Evolutionary conservation across 2,888 invertebrate species (phyloP).

Genomic region (Achlya flavicornis): DNA sequence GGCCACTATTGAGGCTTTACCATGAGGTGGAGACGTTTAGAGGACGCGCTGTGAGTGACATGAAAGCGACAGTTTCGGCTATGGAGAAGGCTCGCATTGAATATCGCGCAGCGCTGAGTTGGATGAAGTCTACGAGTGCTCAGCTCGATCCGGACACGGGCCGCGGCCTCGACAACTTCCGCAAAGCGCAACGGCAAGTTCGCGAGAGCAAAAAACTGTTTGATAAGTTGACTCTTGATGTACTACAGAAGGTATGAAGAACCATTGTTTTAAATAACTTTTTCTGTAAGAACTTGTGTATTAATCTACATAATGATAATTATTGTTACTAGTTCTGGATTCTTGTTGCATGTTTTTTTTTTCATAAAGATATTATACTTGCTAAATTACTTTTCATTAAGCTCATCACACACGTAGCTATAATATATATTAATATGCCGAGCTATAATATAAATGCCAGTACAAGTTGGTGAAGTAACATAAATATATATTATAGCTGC

Average conservation of each 20-base stretch:
- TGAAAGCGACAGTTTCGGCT: constrained; percentile 93
- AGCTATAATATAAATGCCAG: too few relatives aligned
- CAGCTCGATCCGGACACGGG: constrained; percentile 98
- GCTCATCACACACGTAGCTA: too few relatives aligned
- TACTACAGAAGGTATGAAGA: constrained; percentile 92
- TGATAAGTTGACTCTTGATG: constrained; percentile 96
- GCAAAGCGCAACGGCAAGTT: constrained; percentile 94
- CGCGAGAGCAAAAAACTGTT: constrained; percentile 92
- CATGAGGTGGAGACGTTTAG: constrained; percentile 99
- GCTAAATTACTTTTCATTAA: too few relatives aligned
- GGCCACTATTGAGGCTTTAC: constrained; percentile 93
- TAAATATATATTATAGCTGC: too few relatives aligned
- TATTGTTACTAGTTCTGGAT: too few relatives aligned
- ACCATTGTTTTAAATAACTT: too few relatives aligned
- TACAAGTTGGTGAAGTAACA: too few relatives aligned
- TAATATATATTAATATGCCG: too few relatives aligned
- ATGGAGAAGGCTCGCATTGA: constrained; percentile 98
- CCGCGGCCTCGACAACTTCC: constrained; percentile 96
- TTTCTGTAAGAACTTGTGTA: neutral
- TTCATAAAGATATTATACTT: too few relatives aligned
- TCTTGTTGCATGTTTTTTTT: too few relatives aligned
- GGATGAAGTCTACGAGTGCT: constrained; percentile 99
- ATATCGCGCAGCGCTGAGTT: constrained; percentile 96
- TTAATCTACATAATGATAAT: too few relatives aligned
- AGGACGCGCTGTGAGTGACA: constrained; percentile 96